Evolutionary conservation across 2,888 invertebrate species (phyloP), one percentile per base, ranked within the genome.

Genomic region (Drosophila merina): DNA sequence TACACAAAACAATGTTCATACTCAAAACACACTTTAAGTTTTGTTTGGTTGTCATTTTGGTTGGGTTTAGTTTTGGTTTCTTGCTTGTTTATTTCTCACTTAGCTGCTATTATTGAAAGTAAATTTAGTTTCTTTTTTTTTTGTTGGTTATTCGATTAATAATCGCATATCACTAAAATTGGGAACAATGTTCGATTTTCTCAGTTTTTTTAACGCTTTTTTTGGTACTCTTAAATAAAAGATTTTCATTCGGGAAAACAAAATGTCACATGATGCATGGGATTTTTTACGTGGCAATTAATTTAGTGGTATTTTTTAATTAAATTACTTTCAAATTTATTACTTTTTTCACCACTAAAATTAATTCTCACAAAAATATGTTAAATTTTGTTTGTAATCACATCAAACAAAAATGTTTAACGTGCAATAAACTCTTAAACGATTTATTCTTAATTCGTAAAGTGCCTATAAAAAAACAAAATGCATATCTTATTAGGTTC

Each of bases 1-100:
- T 91, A 92, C 90, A 92, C 89, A 92, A 90, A 91, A 91, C 88
- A 90, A 89, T 90, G 87, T 91, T 91, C 89, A 90, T 90, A 90
- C 90, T 91, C 67, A 90, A 91, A 91, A 91, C 90, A 92, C 90
- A 92, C 91, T 91, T 91, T 91, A 91, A 90, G 90, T 85, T 88
- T 75, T 57, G 50, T 73, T 58, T 76, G 58, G 51, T 75, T 67
- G 55, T 57, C 60, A 45, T 49, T 69, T 51, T 68, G 57, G 42
- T 52, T 60, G 36, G 51, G 64, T 47, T 59, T 62, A 25, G 28
- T 20, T 64, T 57, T 54, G 50, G 38, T 62, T 58, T 63, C 33
- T 52, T 60, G 49, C 40, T 57, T 48, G 47, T 38, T 64, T 55
- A 60, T 69, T 63, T 55, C 51, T 59, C 73, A 67, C 69, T 74